Base-by-base conservation (phyloP, 2,888 invertebrate species). In the Melieria picta region DNA sequence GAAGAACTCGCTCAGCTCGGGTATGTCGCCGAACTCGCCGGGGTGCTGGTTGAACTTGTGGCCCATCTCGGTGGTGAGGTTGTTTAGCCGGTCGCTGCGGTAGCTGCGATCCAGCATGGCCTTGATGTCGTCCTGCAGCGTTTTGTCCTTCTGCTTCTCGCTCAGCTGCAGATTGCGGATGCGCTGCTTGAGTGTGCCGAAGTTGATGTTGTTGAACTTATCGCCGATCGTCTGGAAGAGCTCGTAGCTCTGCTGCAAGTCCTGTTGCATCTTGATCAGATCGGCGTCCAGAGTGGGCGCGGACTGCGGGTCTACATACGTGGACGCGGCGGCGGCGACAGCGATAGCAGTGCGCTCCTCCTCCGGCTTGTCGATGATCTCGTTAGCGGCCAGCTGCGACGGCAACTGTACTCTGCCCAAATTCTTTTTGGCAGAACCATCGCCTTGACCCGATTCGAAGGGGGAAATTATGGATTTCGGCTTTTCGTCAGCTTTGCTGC, bases 1-100 rank as follows among this genome's bases (percentile, higher is more conserved):
- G 61, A 84, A 84, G 70, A 86, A 86, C 0, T 76, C 77, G 70
- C 83, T 85, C 60, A 86, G 56, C 68, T 86, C 86, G 0, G 85
- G 85, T 58, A 86, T 86, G 46, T 85, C 82, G 0, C 82, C 84
- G 67, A 86, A 85, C 61, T 86, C 86, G 0, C 85, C 86, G 1
- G 85, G 81, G 77, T 85, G 84, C 4, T 80, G 79, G 0, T 81
- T 79, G 69, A 86, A 83, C 47, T 79, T 82, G 5, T 77, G 67
- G 11, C 78, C 76, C 61, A 84, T 81, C 55, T 82, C 77, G 11
- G 76, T 63, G 0, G 84, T 82, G 4, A 86, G 69, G 7, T 80
- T 80, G 13, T 79, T 74, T 13, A 86, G 66, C 5, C 80, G 76
- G 62, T 83, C 81, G 6, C 82, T 71, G 7, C 77, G 56, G 7